Evolutionary conservation across 1,140 invertebrate genomes (phyloP).

Genomic region (Pteromalus puparum): DNA sequence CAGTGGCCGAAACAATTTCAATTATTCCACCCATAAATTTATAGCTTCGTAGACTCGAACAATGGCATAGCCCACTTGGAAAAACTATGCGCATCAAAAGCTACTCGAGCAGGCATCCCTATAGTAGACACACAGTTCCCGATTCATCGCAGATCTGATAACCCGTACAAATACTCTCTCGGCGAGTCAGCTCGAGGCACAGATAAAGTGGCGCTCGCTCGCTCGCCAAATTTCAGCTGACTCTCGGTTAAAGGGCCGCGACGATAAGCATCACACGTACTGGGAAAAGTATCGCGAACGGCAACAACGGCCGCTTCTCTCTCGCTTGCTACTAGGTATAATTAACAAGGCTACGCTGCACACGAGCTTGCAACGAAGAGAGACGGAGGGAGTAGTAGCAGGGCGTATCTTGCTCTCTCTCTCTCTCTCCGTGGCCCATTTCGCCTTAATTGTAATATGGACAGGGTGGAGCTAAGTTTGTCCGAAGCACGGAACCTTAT

Average conservation of each 20-base stretch:
- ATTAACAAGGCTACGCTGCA: constrained; percentile 13
- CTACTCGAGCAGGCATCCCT: neutral
- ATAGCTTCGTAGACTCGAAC: too few relatives aligned
- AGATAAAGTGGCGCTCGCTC: constrained; percentile 15
- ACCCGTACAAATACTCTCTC: neutral
- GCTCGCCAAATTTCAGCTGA: constrained; percentile 1
- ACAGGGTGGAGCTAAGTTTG: constrained; percentile 24
- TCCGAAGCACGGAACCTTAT: constrained; percentile 31
- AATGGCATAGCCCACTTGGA: neutral
- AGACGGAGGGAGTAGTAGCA: neutral
- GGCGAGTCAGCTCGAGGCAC: neutral
- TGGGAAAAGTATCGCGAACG: neutral
- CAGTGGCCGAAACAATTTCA: neutral
- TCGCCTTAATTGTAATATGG: constrained; percentile 42
- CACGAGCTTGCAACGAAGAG: neutral
- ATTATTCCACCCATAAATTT: neutral
- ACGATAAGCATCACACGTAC: neutral
- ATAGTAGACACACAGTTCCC: neutral
- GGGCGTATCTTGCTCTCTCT: neutral
- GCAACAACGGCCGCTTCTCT: neutral
- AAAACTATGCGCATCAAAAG: neutral
- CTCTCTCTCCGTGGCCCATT: constrained; percentile 17
- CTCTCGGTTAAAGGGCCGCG: neutral
- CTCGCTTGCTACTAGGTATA: neutral
- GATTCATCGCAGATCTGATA: neutral